A percentile compares a stretch with the other conserved stretches of the same genome.
Conservation (phyloP, 92 coral and sea anemone genomes). For the Zoanthus sociatus region DNA sequence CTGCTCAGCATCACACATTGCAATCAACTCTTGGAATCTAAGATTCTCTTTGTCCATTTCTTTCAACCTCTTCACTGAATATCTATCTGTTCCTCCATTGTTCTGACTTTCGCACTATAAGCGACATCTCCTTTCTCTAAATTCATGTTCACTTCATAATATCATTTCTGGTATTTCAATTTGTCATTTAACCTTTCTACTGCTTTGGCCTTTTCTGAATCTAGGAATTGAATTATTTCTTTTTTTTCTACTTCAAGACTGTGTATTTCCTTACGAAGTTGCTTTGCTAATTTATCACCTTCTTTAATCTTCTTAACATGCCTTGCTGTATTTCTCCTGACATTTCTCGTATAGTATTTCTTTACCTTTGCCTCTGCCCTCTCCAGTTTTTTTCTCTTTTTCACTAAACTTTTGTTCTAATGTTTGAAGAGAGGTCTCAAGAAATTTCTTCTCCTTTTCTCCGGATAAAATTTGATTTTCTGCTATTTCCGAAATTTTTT, state of each 20-base stretch:
- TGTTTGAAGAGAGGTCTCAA: background rate
- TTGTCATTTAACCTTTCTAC: slow-evolving; percentile 16
- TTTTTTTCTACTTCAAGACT: background rate
- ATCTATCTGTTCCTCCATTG: slow-evolving; percentile 3
- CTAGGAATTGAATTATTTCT: background rate
- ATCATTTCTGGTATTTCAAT: slow-evolving; percentile 9
- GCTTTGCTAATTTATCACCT: slow-evolving; percentile 2
- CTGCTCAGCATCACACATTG: slow-evolving; percentile 16
- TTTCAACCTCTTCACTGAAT: slow-evolving; percentile 3
- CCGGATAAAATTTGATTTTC: slow-evolving; percentile 13
- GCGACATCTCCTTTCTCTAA: background rate
- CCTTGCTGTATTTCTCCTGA: slow-evolving; percentile 1
- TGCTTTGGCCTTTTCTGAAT: slow-evolving; percentile 10
- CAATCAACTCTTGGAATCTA: slow-evolving; percentile 2
- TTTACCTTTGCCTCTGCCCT: slow-evolving; percentile 3
- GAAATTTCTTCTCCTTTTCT: background rate
- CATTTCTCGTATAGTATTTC: background rate
- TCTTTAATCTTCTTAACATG: slow-evolving; percentile 2
- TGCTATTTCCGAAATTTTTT: slow-evolving; percentile 20
- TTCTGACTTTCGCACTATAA: slow-evolving; percentile 12
- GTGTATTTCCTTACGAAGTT: background rate
- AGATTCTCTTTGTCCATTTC: slow-evolving; percentile 4
- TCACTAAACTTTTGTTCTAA: background rate
- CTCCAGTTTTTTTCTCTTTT: slow-evolving; percentile 9
- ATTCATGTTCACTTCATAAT: slow-evolving; percentile 1